Evolutionary conservation across 1,140 invertebrate species (phyloP).

Genomic region (Heliothis subflexa): DNA sequence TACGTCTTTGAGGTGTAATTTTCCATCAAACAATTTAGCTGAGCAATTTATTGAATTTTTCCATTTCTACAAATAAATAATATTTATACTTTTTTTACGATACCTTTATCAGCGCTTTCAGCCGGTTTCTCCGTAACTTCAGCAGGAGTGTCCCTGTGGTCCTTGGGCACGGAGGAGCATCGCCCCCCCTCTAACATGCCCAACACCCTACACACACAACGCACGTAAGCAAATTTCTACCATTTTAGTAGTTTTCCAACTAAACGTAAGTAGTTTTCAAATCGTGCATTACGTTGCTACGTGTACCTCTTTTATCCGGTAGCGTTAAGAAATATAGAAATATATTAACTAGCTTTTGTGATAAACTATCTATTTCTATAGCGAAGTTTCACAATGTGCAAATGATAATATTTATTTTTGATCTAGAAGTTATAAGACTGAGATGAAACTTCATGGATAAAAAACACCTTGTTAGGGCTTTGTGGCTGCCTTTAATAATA

Average conservation of each 20-base stretch:
- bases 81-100: too few species aligned
- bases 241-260: background rate
- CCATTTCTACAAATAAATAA: too few species aligned
- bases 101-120: conserved; percentile 55
- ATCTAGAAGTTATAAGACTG: too few species aligned
- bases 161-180: conserved; percentile 71
- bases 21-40: background rate
- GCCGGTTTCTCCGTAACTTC: conserved; percentile 13
- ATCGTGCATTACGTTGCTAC: conserved; percentile 2
- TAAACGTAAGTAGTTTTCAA: conserved; percentile 20
- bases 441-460: too few species aligned
- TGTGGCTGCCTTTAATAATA: too few species aligned
- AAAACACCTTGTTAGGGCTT: too few species aligned
- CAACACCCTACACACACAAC: conserved; percentile 62
- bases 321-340: conserved; percentile 6
- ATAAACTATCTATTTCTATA: background rate
- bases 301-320: conserved; percentile 26
- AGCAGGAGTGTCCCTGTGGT: conserved; percentile 64
- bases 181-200: conserved; percentile 65
- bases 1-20: too few species aligned
- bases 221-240: background rate
- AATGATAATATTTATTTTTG: too few species aligned
- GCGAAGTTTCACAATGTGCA: background rate
- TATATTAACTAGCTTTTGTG: conserved; percentile 3
- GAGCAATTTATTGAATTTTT: too few species aligned